A percentile compares a stretch with the other conserved stretches of the same genome.
These are phyloP conservation scores for Podargus strigoides DNA, from an alignment of 2,797 vertebrate species.

Conservation along the genomic window DNA sequence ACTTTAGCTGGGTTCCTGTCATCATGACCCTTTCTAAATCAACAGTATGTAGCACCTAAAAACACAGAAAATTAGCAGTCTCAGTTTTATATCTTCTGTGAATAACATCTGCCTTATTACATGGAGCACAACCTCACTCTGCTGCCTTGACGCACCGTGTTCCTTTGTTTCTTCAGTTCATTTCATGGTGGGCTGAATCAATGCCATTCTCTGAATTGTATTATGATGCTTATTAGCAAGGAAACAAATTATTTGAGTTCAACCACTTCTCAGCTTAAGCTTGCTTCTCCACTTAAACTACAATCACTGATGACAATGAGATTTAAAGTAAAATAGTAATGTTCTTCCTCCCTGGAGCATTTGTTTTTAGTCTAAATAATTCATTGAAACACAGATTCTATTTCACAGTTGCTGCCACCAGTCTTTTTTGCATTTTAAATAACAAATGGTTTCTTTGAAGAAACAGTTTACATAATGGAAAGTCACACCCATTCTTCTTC, in stretches of 20 bases:
- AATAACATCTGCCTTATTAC: neutral
- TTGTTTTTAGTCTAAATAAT: conserved; percentile 12
- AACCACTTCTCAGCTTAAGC: neutral
- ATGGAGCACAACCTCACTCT: neutral
- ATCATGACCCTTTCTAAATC: neutral
- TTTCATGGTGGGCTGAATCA: neutral
- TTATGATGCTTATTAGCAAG: neutral
- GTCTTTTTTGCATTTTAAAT: neutral
- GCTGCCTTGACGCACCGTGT: neutral
- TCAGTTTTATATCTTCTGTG: neutral
- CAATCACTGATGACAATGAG: neutral
- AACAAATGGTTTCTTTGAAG: neutral
- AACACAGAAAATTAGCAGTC: neutral
- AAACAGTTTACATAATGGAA: neutral
- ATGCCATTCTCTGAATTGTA: neutral
- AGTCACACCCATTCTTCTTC: neutral
- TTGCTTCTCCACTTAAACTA: neutral
- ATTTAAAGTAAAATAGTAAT: neutral
- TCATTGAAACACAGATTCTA: neutral
- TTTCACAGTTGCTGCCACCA: neutral
- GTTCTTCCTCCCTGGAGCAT: neutral
- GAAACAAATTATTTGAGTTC: neutral
- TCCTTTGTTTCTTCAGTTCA: neutral
- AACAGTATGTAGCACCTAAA: neutral
- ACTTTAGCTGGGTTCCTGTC: neutral